Base-by-base conservation (phyloP, 2,888 invertebrate species). In the Hypselothyrea guttata region DNA sequence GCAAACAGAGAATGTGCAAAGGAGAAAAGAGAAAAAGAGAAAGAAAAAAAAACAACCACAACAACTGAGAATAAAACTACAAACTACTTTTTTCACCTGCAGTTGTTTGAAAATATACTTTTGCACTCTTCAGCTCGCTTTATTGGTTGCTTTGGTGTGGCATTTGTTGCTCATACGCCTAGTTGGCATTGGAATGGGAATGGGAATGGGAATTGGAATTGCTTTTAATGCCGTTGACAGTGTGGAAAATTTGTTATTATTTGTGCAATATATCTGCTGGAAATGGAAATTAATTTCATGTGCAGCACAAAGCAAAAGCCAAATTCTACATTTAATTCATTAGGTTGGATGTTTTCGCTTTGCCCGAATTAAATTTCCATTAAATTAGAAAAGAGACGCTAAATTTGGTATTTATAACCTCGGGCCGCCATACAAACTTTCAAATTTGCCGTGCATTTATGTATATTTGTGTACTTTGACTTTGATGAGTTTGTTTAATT, bases 381-480 rank as follows among this genome's bases (percentile, higher is more conserved):
- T 22, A 22, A 22, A n/a, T n/a, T n/a, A n/a, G 22, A 22, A 22
- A 22, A 22, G 22, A 22, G 5, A 22, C 9, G 22, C 12, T 15
- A 22, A 33, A 11, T n/a, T 11, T 8, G 11, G 2, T 38, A 27
- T 30, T 11, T 27, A 31, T 13, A 37, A n/a, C 12, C 28, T 9
- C 16, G 15, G 1, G 9, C 22, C 22, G 22, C 22, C 22, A 9
- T n/a, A n/a, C 4, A 15, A 22, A 22, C 22, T 22, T 22, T 12
- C 18, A 4, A n/a, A 44, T 16, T 52, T 37, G 12, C 7, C 28
- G 45, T 53, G 22, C n/a, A 30, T 30, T 7, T 18, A 7, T 33
- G 45, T 45, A 46, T 42, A 54, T 61, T 53, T 63, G 2, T 8
- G 30, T 45, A 30, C 44, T 48, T 35, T 55, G 27, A 63, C 13